Base-by-base conservation (phyloP, 2,888 invertebrate genomes). In the Ethmia dodecea region DNA sequence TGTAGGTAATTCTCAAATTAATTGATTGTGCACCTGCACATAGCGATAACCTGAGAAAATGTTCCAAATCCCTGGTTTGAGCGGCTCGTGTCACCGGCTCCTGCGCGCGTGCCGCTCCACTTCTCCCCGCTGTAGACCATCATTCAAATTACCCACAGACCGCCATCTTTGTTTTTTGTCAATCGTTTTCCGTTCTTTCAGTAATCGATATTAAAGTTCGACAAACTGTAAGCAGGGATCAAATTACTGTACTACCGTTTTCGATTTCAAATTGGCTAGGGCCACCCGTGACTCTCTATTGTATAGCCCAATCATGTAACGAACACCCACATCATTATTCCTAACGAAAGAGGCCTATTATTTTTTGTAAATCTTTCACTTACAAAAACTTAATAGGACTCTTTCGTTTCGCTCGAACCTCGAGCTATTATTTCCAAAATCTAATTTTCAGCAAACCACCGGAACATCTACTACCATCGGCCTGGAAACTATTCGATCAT, bases 61-160 rank as follows among this genome's bases (percentile, higher is more conserved):
- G 22, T 22, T 22, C 9, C n/a, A 8, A 22, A 22, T 22, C 22
- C n/a, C 22, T 22, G 22, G n/a, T n/a, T n/a, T n/a, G n/a, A 49
- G 42, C 64, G 73, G 77, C 83, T 75, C 79, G 80, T 81, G 83
- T 71, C 75, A 65, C 60, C 56, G 64, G 48, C 57, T 56, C 52
- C 52, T 49, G 55, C 52, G 51, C 60, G 53, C 59, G 59, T 55
- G 52, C 52, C 71, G 75, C 73, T 75, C 68, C 65, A 76, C 59
- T 76, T 74, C 66, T 57, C 69, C 57, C 52, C 49, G 46, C 55
- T 77, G 73, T 78, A 69, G 57, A 59, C 51, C 48, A 59, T 57
- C 62, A 71, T 71, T 69, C 64, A 75, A 77, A 80, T 77, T 62
- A 60, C 57, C 59, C 59, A 43, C 61, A 57, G 55, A 58, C 55